Conservation (phyloP, 2,797 vertebrate species). For the Gephyroberyx darwinii region DNA sequence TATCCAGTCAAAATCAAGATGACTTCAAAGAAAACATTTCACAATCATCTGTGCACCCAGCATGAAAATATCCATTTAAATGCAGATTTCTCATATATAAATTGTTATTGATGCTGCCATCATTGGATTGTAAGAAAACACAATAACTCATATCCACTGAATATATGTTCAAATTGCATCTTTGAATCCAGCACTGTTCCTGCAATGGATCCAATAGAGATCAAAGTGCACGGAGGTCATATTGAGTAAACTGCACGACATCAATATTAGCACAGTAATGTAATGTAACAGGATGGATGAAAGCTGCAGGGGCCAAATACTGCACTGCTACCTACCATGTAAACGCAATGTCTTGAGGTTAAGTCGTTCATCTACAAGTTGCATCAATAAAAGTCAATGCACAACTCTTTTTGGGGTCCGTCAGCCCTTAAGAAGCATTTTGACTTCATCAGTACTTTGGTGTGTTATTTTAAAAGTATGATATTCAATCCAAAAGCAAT, state of each 20-base stretch:
- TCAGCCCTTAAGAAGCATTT: too few species aligned
- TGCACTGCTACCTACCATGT: too few species aligned
- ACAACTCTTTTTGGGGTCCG: too few species aligned
- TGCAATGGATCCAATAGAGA: slow-evolving; percentile 14
- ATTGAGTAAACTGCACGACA: background rate
- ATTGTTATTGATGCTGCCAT: slow-evolving; percentile 17
- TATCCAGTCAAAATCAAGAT: background rate
- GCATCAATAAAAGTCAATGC: background rate
- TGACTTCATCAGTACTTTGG: too few species aligned
- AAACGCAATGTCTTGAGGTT: too few species aligned
- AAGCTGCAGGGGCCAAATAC: too few species aligned
- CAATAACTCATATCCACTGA: slow-evolving; percentile 6
- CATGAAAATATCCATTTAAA: slow-evolving; percentile 52
- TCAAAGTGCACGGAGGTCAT: slow-evolving; percentile 5
- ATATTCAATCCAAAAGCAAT: too few species aligned
- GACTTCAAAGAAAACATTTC: slow-evolving; percentile 8
- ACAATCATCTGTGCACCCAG: slow-evolving; percentile 10
- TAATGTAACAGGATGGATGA: slow-evolving; percentile 1
- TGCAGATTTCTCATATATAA: slow-evolving; percentile 35
- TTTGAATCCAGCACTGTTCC: slow-evolving; percentile 12
- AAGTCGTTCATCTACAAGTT: too few species aligned
- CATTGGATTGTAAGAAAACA: slow-evolving; percentile 21
- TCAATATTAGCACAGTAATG: background rate
- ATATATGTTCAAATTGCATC: background rate
- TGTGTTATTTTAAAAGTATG: too few species aligned